phyloP scores from a whole-genome alignment of 2,888 invertebrate species.

The Ypsolopha scabrella region DNA sequence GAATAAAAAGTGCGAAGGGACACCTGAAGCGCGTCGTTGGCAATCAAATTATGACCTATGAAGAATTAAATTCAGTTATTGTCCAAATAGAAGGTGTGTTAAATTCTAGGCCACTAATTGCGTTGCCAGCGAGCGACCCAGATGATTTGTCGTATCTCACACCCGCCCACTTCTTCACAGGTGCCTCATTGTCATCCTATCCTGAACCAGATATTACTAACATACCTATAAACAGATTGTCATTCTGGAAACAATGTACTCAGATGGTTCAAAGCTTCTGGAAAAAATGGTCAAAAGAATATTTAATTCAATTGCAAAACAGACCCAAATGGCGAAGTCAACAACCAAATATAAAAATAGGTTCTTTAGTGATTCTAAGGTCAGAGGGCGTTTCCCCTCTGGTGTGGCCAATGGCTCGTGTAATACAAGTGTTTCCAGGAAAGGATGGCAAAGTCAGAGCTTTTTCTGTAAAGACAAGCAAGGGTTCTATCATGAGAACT shows the following conservation, averaged over 20 bases:
- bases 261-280: constrained; percentile 8
- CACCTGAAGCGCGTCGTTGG: constrained; percentile 3
- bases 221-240: constrained; percentile 4
- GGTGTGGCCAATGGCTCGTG: constrained; percentile 9
- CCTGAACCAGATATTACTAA: constrained; percentile 7
- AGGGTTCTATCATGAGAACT: too few relatives aligned
- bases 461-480: background rate
- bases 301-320: constrained; percentile 7
- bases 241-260: constrained; percentile 6
- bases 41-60: constrained; percentile 4
- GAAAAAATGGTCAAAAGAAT: constrained; percentile 8
- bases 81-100: constrained; percentile 11
- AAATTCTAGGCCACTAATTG: constrained; percentile 9
- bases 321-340: constrained; percentile 7
- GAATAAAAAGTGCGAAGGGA: constrained; percentile 11
- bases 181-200: constrained; percentile 6
- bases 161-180: constrained; percentile 10
- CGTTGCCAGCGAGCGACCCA: constrained; percentile 3
- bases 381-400: constrained; percentile 5
- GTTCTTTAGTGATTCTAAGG: constrained; percentile 8
- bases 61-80: constrained; percentile 9
- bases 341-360: constrained; percentile 7
- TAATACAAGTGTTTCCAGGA: constrained; percentile 8
- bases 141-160: constrained; percentile 8
- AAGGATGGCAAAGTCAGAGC: constrained; percentile 8